phyloP scores from a whole-genome alignment of 2,797 vertebrate genomes.

The Acanthopagrus latus region DNA sequence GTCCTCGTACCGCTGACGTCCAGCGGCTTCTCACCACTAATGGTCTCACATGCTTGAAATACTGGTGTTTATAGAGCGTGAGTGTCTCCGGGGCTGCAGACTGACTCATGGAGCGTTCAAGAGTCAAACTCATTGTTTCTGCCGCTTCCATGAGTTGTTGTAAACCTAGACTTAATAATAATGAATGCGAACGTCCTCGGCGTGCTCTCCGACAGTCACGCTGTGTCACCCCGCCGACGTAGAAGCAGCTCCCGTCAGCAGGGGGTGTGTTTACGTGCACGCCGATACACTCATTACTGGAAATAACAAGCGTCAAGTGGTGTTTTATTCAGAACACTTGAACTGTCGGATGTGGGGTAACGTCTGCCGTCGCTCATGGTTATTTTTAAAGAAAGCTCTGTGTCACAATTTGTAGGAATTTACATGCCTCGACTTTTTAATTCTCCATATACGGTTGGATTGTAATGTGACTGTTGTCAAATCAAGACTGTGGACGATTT shows the following conservation, averaged over 20 bases:
- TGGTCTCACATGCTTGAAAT: constrained; percentile 16
- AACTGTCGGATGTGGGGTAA: background rate
- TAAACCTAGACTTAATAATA: background rate
- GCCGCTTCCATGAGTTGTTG: background rate
- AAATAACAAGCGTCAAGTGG: background rate
- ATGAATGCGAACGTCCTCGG: background rate
- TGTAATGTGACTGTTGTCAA: no score
- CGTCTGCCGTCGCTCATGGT: no score
- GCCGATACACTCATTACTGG: background rate
- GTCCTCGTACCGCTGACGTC: background rate
- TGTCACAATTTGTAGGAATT: no score
- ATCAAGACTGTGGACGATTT: no score
- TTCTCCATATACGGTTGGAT: no score
- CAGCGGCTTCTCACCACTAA: constrained; percentile 39
- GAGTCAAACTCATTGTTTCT: constrained; percentile 16
- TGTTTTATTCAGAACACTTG: background rate
- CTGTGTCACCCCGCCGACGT: background rate
- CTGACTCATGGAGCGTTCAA: constrained; percentile 31
- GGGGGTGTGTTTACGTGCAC: no score
- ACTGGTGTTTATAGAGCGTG: constrained; percentile 42
- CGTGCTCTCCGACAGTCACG: background rate
- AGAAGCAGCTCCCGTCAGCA: background rate
- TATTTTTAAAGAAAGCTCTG: no score
- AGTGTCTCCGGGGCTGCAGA: constrained; percentile 1
- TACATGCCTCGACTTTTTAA: no score